Conservation (phyloP, 2,888 invertebrate genomes). For the Monochamus alternatus region DNA sequence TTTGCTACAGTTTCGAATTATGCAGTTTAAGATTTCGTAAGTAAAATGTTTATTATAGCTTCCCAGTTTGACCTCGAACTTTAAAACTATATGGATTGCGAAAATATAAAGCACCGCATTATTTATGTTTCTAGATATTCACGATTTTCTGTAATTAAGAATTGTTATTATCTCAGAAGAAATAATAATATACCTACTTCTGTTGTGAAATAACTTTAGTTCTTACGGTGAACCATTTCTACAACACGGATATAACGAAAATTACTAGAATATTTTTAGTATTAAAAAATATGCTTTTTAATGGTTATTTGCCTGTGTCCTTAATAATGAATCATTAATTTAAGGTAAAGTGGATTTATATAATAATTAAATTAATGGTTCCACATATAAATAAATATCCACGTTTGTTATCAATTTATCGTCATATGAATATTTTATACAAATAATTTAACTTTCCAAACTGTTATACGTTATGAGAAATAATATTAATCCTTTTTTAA, state of each 20-base stretch:
- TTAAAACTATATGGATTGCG: slow-evolving; percentile 12
- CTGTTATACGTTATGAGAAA: too few relatives aligned
- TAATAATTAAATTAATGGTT: too few relatives aligned
- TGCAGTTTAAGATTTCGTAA: background rate
- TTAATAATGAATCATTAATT: too few relatives aligned
- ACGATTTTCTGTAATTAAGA: slow-evolving; percentile 18
- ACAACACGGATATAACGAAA: background rate
- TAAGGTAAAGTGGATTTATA: too few relatives aligned
- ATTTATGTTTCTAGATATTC: background rate
- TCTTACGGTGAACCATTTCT: background rate
- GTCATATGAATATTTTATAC: too few relatives aligned
- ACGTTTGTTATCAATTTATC: too few relatives aligned
- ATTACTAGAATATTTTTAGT: background rate
- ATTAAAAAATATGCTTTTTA: background rate
- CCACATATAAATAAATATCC: too few relatives aligned
- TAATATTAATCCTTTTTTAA: too few relatives aligned
- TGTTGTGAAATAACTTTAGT: background rate
- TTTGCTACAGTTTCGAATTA: background rate
- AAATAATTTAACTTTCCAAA: too few relatives aligned
- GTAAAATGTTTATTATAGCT: background rate
- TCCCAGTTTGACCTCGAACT: slow-evolving; percentile 25
- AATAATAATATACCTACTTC: slow-evolving; percentile 9
- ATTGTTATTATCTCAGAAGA: background rate
- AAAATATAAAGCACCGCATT: slow-evolving; percentile 5
- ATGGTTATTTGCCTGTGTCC: background rate